phyloP scores from a whole-genome alignment of 1,140 invertebrate species.

The Zaprionus kolodkinae region DNA sequence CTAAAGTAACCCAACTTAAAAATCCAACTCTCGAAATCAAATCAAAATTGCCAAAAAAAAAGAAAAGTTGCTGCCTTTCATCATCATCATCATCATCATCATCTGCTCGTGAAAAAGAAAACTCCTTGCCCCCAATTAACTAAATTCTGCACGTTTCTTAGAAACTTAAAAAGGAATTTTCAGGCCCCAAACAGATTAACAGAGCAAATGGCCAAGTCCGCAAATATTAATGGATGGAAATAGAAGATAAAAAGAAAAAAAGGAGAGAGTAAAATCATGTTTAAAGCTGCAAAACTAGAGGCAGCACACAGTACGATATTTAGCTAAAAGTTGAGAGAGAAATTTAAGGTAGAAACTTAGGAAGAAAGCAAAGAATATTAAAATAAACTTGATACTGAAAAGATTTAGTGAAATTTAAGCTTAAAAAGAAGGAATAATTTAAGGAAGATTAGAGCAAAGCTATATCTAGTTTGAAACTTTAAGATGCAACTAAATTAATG shows the following conservation, averaged over 20 bases:
- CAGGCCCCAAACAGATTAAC: not conserved
- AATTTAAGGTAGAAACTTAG: not conserved
- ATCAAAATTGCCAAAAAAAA: conserved; percentile 25
- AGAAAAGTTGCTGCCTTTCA: conserved; percentile 22
- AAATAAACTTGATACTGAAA: not conserved
- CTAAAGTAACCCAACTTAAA: not conserved
- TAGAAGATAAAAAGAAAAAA: not conserved
- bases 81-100: not conserved
- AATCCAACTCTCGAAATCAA: conserved; percentile 26
- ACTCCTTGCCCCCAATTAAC: conserved; percentile 21
- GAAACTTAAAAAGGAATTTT: conserved; percentile 24
- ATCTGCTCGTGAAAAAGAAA: not conserved
- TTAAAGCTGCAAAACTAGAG: too few relatives aligned
- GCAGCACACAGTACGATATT: not conserved
- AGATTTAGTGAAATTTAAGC: not conserved
- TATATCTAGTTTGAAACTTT: too few relatives aligned
- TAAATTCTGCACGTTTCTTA: conserved; percentile 17
- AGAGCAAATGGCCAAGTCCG: not conserved
- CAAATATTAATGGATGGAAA: conserved; percentile 6
- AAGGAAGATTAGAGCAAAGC: too few relatives aligned
- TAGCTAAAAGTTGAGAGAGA: not conserved
- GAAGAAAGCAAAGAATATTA: not conserved
- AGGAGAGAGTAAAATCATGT: not conserved
- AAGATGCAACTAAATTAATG: too few relatives aligned
- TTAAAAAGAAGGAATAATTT: not conserved